Evolutionary conservation across 2,888 invertebrate species (phyloP).

Genomic region (Diarsia rubi): DNA sequence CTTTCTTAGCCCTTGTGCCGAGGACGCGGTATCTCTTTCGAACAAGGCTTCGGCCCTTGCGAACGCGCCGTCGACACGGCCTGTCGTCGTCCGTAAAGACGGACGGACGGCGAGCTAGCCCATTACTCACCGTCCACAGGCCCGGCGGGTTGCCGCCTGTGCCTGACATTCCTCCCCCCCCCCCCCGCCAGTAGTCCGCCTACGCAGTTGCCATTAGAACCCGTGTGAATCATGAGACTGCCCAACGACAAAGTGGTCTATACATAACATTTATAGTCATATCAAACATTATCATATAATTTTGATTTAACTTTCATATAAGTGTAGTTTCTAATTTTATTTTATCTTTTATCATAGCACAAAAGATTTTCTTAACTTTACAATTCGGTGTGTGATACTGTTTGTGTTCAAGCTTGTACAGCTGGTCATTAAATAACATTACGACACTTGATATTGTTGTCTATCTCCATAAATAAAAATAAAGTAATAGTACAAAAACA

Average conservation of each 20-base stretch:
- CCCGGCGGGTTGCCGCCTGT: not conserved
- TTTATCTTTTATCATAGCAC: constrained; percentile 58
- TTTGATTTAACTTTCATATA: constrained; percentile 51
- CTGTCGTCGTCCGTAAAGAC: no score
- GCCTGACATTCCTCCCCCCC: not conserved
- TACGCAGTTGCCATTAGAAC: not conserved
- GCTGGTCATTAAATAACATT: constrained; percentile 41
- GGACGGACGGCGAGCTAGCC: no score
- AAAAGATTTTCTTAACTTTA: constrained; percentile 48
- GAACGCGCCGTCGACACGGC: no score
- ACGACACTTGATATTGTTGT: constrained; percentile 17
- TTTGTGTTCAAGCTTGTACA: constrained; percentile 57
- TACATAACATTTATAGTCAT: constrained; percentile 42
- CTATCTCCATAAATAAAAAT: not conserved
- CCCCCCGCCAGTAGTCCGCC: no score
- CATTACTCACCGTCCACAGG: no score
- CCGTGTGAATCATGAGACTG: not conserved
- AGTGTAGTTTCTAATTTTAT: constrained; percentile 63
- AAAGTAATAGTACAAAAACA: constrained; percentile 8
- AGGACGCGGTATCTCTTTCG: no score
- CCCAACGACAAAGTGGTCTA: not conserved
- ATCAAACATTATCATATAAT: constrained; percentile 49
- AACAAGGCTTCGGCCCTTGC: no score
- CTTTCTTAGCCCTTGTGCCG: no score
- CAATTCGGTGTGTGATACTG: constrained; percentile 47